Evolutionary conservation across 1,140 invertebrate genomes (phyloP), one percentile per base, ranked within the genome.

Genomic region (Radopholus similis): DNA sequence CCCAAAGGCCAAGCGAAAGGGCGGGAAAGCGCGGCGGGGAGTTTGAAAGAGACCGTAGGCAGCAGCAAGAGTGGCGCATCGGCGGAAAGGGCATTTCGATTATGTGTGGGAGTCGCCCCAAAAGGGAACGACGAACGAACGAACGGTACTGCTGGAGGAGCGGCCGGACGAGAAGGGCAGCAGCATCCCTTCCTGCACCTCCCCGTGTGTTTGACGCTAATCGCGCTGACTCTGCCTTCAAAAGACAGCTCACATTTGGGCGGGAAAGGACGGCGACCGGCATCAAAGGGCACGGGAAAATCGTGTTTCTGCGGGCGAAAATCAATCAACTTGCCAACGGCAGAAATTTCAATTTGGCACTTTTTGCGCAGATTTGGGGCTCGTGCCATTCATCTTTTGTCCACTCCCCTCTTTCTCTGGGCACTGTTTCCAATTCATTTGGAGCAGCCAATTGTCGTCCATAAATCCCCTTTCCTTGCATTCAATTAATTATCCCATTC

Each of bases 201-300:
- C n/a, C n/a, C n/a, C n/a, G n/a, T n/a, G n/a, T 23, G 23, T 51
- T 51, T 51, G 47, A 51, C 47, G 47, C 47, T 51, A 51, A 51
- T 51, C 47, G 47, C 47, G 15, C 18, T 51, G 47, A 51, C 47
- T 51, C 30, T 51, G 23, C n/a, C n/a, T n/a, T n/a, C n/a, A n/a
- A n/a, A n/a, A n/a, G n/a, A n/a, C n/a, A n/a, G n/a, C n/a, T n/a
- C n/a, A n/a, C n/a, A n/a, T n/a, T n/a, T n/a, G n/a, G n/a, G n/a
- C n/a, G 21, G 30, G 47, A 40, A 40, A 40, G 38, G 38, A 26
- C 30, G 21, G 21, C 21, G 30, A 51, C 30, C 4, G n/a, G 30
- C 23, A 51, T 21, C 47, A 51, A 51, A 51, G 47, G 47, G 30
- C 47, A 51, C 47, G 47, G 47, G 47, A 51, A 51, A 51, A 11